phyloP scores from a whole-genome alignment of 2,113 vertebrate species.

The Bufo gargarizans region DNA sequence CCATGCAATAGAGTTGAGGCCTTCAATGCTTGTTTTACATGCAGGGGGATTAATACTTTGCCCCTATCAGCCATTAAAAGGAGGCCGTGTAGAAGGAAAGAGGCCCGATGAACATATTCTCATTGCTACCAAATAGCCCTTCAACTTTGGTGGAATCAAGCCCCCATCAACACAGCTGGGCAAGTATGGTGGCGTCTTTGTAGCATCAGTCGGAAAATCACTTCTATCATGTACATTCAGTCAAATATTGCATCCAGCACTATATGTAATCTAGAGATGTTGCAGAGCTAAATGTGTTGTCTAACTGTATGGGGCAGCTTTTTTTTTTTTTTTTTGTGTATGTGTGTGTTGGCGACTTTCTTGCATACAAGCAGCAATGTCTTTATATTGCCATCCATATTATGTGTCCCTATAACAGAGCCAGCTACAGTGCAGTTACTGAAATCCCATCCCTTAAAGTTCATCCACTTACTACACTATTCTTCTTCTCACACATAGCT shows the following conservation, averaged over 20 bases:
- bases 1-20: slow-evolving; percentile 67
- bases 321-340: background rate
- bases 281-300: background rate
- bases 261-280: no score
- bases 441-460: no score
- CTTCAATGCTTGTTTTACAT: slow-evolving; percentile 77
- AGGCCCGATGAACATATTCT: slow-evolving; percentile 1
- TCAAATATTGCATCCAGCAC: background rate
- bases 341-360: background rate
- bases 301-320: background rate
- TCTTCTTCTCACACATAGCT: no score
- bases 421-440: background rate
- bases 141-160: background rate
- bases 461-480: no score
- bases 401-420: background rate
- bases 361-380: no score
- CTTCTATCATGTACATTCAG: background rate
- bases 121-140: background rate
- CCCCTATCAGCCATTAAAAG: slow-evolving; percentile 78
- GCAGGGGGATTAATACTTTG: slow-evolving; percentile 79
- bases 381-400: background rate
- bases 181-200: background rate
- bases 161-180: background rate
- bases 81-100: slow-evolving; percentile 58
- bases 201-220: background rate